These are phyloP conservation scores for Lepidocyrtinus sp. DNA, from an alignment of 2,888 invertebrate species.

Conservation along the genomic window DNA sequence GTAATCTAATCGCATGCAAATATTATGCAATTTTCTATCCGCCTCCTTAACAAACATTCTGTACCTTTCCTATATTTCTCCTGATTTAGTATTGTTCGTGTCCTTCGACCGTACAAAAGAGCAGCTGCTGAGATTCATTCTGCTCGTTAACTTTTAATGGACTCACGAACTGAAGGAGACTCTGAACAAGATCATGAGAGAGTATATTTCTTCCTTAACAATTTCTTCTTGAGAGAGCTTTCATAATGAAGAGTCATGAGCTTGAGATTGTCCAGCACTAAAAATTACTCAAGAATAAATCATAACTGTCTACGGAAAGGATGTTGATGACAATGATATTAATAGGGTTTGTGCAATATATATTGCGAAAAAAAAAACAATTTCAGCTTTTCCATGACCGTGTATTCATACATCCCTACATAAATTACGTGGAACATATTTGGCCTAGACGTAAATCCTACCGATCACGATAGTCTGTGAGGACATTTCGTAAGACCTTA, in stretches of 20 bases:
- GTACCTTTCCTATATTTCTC: background rate
- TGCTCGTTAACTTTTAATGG: background rate
- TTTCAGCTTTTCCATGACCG: no score
- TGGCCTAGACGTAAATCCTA: no score
- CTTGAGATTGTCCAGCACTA: slow-evolving; percentile 4
- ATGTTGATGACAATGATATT: slow-evolving; percentile 11
- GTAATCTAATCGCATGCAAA: slow-evolving; percentile 27
- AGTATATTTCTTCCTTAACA: no score
- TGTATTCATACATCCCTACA: no score
- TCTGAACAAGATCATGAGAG: no score
- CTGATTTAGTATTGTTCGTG: background rate
- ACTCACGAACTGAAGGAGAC: no score
- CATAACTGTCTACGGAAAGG: background rate
- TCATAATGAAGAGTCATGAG: no score
- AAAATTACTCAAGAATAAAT: background rate
- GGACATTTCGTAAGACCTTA: no score
- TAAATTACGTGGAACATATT: no score
- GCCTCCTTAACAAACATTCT: background rate
- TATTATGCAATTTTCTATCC: slow-evolving; percentile 27
- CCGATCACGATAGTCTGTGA: no score
- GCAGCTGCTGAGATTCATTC: slow-evolving; percentile 3
- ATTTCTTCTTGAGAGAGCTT: no score
- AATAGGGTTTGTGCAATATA: background rate
- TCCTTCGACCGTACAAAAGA: background rate
- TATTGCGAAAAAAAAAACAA: no score